Evolutionary conservation across 2,888 invertebrate species (phyloP).

Genomic region (Chrysolina oricalcia): DNA sequence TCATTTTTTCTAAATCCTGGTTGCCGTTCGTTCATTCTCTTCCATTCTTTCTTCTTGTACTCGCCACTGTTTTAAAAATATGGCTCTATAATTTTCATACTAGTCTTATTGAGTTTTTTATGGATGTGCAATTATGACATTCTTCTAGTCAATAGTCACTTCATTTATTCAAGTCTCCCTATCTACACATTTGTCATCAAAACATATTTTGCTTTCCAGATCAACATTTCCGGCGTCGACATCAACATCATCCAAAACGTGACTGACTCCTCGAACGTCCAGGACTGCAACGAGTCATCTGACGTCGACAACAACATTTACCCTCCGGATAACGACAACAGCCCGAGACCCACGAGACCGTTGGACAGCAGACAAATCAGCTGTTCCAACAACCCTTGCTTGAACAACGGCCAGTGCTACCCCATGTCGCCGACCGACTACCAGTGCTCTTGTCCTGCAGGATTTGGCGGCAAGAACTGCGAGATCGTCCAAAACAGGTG

Average conservation of each 20-base stretch:
- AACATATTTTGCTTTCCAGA: slow-evolving; percentile 70
- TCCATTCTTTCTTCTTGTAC: too few species aligned
- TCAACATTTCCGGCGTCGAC: slow-evolving; percentile 79
- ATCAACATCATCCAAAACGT: slow-evolving; percentile 83
- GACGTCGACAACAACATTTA: slow-evolving; percentile 64
- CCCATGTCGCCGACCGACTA: slow-evolving; percentile 72
- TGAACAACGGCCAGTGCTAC: slow-evolving; percentile 79
- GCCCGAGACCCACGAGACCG: slow-evolving; percentile 52
- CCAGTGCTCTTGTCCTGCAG: slow-evolving; percentile 74
- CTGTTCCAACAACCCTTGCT: slow-evolving; percentile 76
- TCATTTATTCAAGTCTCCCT: too few species aligned
- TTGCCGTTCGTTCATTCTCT: too few species aligned
- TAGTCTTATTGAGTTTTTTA: too few species aligned
- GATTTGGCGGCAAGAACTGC: slow-evolving; percentile 76
- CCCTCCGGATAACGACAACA: slow-evolving; percentile 50
- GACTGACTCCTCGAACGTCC: slow-evolving; percentile 86
- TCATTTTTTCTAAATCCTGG: too few species aligned
- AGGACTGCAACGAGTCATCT: slow-evolving; percentile 78
- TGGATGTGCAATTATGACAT: too few species aligned
- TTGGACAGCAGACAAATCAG: slow-evolving; percentile 59
- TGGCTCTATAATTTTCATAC: too few species aligned
- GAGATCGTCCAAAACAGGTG: slow-evolving; percentile 79
- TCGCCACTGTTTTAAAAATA: too few species aligned
- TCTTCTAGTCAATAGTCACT: too few species aligned
- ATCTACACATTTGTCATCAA: too few species aligned